Base-by-base conservation (phyloP, 2,797 vertebrate species). In the Falco concolor region DNA sequence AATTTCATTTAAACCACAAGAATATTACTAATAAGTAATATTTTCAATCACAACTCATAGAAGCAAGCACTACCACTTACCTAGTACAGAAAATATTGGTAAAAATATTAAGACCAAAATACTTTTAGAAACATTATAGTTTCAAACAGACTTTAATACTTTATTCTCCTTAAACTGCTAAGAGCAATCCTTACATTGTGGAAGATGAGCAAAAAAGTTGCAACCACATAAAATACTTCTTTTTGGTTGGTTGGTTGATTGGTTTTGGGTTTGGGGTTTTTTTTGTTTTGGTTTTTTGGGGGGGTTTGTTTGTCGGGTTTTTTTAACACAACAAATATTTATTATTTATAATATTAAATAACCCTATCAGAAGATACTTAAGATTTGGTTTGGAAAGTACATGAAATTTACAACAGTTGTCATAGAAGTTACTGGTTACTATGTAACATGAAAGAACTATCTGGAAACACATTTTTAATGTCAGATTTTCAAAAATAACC, bases 291-390 rank as follows among this genome's bases (percentile, higher is more conserved):
- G 5, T 54, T 77, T 16, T 5, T 15, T 49, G 21, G 20, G 5
- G 1, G 2, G 30, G 40, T 13, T 47, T 42, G 11, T 13, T 22
- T 28, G 17, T 2, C 38, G 3, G 1, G 6, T 34, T 4, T 42
- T 73, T 40, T 40, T 65, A 72, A 80, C 13, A 42, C 0, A 34
- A 63, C 4, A 22, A 10, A 5, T n/a, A 42, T 42, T 44, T 44
- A 59, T 67, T 67, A 9, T 16, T 72, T 60, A 27, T 47, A 44
- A 16, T n/a, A 17, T 28, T 45, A 61, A 57, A 44, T 60, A 57
- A 56, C 9, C 8, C 2, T 49, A 22, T 24, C 1, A 40, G 25
- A 7, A 72, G 20, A 52, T 44, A 70, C 63, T 63, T 56, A 44
- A 5, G 13, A 40, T 80, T 86, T 68, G 2, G 10, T 50, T 75